These are phyloP conservation scores for Cerceris ruficornis DNA, from an alignment of 2,888 invertebrate species.

Conservation along the genomic window DNA sequence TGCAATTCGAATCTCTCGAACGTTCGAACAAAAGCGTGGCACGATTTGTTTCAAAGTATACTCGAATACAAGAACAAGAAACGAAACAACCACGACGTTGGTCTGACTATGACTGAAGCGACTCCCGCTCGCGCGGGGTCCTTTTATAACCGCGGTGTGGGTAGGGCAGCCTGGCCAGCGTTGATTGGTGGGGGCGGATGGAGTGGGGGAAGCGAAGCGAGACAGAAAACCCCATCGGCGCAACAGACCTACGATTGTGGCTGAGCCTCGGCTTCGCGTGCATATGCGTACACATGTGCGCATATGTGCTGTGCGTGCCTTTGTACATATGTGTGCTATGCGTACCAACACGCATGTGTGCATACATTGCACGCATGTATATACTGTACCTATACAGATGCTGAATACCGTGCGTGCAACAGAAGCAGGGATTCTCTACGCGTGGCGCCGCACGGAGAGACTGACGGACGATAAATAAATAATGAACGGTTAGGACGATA, in stretches of 20 bases:
- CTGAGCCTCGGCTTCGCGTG: constrained; percentile 2
- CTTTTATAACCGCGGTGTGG: constrained; percentile 70
- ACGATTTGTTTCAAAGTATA: not conserved
- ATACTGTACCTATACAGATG: not conserved
- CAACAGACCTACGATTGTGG: constrained; percentile 16
- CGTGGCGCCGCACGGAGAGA: constrained; percentile 50
- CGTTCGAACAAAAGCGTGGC: not conserved
- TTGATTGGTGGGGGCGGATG: constrained; percentile 20
- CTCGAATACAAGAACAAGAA: not conserved
- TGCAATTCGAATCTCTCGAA: not conserved
- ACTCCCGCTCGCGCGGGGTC: constrained; percentile 35
- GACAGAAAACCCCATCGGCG: constrained; percentile 43
- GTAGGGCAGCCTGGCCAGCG: constrained; percentile 50
- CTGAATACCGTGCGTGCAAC: too few relatives aligned
- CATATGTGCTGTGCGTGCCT: not conserved
- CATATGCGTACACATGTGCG: not conserved
- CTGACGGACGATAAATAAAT: constrained; percentile 51
- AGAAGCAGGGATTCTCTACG: constrained; percentile 53
- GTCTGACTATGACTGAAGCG: constrained; percentile 62
- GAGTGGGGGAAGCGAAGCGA: constrained; percentile 6
- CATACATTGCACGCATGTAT: not conserved
- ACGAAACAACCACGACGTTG: constrained; percentile 6
- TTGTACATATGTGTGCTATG: not conserved
- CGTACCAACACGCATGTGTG: not conserved
- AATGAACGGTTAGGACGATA: constrained; percentile 32